phyloP scores from a whole-genome alignment of 2,888 invertebrate species.

The Drosophila seclusa region DNA sequence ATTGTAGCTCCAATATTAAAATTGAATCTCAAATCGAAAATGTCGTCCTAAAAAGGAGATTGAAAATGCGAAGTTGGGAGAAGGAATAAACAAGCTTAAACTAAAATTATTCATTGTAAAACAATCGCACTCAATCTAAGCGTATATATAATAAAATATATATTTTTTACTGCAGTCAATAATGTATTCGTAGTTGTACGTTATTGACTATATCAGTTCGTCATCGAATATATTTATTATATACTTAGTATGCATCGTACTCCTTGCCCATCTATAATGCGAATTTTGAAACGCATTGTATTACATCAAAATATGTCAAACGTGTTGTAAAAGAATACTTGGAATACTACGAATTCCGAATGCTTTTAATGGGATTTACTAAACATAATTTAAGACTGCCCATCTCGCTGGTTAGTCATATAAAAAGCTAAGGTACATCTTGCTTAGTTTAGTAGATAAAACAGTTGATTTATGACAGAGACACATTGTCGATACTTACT shows the following conservation, averaged over 20 bases:
- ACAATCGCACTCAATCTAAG: not conserved
- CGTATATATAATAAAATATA: not conserved
- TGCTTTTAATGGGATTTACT: not conserved
- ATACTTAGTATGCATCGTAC: too few relatives aligned
- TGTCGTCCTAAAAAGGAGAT: not conserved
- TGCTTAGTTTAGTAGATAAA: not conserved
- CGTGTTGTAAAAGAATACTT: not conserved
- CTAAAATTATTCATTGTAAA: not conserved
- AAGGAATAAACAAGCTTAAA: too few relatives aligned
- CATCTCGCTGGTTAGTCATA: not conserved
- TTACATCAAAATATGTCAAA: not conserved
- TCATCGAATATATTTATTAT: not conserved
- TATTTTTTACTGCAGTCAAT: not conserved
- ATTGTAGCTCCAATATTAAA: not conserved
- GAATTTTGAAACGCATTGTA: too few relatives aligned
- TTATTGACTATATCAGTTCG: not conserved
- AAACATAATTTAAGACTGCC: not conserved
- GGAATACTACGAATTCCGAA: not conserved
- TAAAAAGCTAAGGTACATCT: not conserved
- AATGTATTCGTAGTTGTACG: not conserved
- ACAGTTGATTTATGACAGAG: not conserved
- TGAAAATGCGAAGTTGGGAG: not conserved
- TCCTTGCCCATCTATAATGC: too few relatives aligned
- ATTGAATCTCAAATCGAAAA: not conserved
- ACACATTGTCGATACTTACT: not conserved